Percentiles rank a stretch among this genome's conserved stretches.
These are phyloP conservation scores for Muscicapa striata DNA, from an alignment of 2,797 vertebrate species.

Conservation along the genomic window DNA sequence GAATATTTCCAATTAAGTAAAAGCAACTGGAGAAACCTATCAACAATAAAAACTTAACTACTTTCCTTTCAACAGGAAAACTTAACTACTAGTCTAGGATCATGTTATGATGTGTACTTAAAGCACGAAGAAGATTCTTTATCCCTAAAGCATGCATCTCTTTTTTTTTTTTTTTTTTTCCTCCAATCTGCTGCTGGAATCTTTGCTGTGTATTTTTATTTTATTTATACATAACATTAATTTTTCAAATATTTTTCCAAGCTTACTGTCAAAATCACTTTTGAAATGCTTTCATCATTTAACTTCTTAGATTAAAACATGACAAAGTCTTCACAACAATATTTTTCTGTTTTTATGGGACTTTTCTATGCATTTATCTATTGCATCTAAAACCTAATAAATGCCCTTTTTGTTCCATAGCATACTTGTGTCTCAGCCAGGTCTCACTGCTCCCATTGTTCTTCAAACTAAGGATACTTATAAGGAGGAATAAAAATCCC, in stretches of 20 bases:
- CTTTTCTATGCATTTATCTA: not conserved
- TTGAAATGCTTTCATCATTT: not conserved
- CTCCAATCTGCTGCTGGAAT: not conserved
- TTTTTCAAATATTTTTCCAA: not conserved
- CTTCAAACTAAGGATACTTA: not conserved
- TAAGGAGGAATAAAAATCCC: not conserved
- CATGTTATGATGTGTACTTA: not conserved
- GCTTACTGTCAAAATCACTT: not conserved
- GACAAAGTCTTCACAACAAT: not conserved
- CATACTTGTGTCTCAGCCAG: not conserved
- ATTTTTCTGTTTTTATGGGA: not conserved
- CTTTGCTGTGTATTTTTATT: not conserved
- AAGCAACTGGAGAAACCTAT: not conserved
- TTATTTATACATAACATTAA: not conserved
- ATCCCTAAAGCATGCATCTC: not conserved
- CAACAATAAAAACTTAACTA: not conserved
- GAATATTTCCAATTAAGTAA: not conserved
- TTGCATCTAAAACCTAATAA: not conserved
- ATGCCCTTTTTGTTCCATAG: not conserved
- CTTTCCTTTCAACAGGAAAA: not conserved
- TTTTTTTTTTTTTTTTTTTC: too few relatives aligned
- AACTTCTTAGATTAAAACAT: conserved; percentile 8
- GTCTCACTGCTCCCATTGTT: not conserved
- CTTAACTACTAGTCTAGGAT: not conserved
- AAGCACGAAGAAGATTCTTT: not conserved